phyloP scores from a whole-genome alignment of 2,888 invertebrate genomes.

The Amphipoea oculea region DNA sequence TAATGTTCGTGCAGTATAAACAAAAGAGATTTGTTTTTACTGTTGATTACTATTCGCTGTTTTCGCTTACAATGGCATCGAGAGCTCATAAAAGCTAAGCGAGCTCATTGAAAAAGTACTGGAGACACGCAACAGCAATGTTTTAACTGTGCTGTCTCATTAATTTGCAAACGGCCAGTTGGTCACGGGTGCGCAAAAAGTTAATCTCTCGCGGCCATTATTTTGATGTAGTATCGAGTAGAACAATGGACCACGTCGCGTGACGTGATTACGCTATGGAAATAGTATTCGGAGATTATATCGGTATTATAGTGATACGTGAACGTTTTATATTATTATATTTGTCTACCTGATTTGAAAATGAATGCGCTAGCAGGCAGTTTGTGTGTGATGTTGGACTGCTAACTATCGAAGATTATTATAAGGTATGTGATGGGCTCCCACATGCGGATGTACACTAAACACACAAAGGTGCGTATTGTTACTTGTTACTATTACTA shows the following conservation, averaged over 20 bases:
- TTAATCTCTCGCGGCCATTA: slow-evolving; percentile 67
- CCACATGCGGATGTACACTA: background rate
- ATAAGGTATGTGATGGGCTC: background rate
- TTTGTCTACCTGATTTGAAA: slow-evolving; percentile 62
- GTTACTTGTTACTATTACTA: slow-evolving; percentile 28
- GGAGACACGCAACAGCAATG: slow-evolving; percentile 58
- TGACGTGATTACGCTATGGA: slow-evolving; percentile 78
- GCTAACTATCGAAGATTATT: slow-evolving; percentile 10
- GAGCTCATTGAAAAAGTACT: slow-evolving; percentile 57
- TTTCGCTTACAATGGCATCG: slow-evolving; percentile 55
- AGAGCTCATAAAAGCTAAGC: slow-evolving; percentile 53
- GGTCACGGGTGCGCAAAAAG: slow-evolving; percentile 72
- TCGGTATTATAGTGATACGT: slow-evolving; percentile 74
- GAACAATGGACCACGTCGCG: slow-evolving; percentile 80
- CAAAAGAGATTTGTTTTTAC: slow-evolving; percentile 55
- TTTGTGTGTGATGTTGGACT: slow-evolving; percentile 30
- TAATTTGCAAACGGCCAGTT: slow-evolving; percentile 72
- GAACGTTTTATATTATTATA: slow-evolving; percentile 65
- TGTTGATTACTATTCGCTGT: slow-evolving; percentile 43
- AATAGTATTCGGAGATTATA: slow-evolving; percentile 74
- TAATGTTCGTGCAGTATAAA: slow-evolving; percentile 56
- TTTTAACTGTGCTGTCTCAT: slow-evolving; percentile 67
- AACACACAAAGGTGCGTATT: slow-evolving; percentile 2
- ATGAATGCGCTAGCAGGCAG: slow-evolving; percentile 40
- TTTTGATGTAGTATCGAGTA: slow-evolving; percentile 74